Percentiles rank a stretch among this genome's conserved stretches.
phyloP scores from a whole-genome alignment of 2,888 invertebrate species.

The Tethea ocularis region DNA sequence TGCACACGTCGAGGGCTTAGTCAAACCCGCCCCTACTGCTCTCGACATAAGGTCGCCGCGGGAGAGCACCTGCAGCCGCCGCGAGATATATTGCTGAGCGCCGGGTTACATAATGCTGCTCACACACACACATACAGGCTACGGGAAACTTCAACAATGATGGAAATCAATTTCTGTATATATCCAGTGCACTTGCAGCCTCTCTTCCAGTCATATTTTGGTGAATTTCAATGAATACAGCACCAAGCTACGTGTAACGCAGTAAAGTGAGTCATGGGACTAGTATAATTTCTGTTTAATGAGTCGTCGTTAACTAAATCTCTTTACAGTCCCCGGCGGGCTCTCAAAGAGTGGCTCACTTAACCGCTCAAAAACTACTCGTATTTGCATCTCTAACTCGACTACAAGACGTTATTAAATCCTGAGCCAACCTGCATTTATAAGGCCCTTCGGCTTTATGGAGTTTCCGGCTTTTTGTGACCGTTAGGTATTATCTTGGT shows the following conservation, averaged over 20 bases:
- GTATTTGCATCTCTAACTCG: constrained; percentile 18
- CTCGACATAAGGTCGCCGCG: constrained; percentile 10
- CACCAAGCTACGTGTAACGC: background rate
- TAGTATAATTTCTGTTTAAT: background rate
- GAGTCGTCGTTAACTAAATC: constrained; percentile 19
- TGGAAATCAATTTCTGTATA: constrained; percentile 40
- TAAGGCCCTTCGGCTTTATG: background rate
- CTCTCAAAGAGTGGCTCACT: constrained; percentile 16
- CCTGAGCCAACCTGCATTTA: background rate
- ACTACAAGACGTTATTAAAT: background rate
- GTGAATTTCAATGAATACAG: background rate
- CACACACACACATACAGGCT: constrained; percentile 11
- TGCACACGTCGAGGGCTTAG: constrained; percentile 12
- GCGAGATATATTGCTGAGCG: constrained; percentile 16
- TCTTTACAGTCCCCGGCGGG: constrained; percentile 16
- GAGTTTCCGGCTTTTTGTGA: background rate
- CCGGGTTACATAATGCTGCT: constrained; percentile 24
- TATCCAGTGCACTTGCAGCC: constrained; percentile 29
- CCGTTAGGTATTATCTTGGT: background rate
- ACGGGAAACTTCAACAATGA: constrained; percentile 38
- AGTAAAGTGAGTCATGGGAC: too few relatives aligned
- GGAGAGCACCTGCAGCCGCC: background rate
- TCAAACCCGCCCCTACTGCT: constrained; percentile 15
- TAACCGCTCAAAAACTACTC: constrained; percentile 29
- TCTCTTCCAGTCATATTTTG: constrained; percentile 19